These are phyloP conservation scores for Drosophila elegans DNA, from an alignment of 1,140 invertebrate species.

Conservation along the genomic window DNA sequence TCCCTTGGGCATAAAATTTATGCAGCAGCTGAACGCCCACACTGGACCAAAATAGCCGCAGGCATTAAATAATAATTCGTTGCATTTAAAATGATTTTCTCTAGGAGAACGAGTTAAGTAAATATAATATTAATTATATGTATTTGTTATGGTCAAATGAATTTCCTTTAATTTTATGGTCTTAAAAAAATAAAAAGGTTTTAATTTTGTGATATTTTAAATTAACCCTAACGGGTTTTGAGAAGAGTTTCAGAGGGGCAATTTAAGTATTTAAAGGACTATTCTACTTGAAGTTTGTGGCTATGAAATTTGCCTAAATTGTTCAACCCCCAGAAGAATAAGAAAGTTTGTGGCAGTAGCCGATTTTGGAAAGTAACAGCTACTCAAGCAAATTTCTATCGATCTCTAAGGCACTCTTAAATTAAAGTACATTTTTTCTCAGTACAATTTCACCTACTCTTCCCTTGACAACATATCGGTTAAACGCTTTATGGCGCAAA, in stretches of 20 bases:
- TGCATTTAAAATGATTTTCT: background rate
- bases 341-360: too few species aligned
- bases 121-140: background rate
- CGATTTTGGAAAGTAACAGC: too few species aligned
- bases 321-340: too few species aligned
- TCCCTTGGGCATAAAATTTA: slow-evolving; percentile 34
- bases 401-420: too few species aligned
- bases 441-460: slow-evolving; percentile 4
- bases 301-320: too few species aligned
- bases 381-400: background rate
- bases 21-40: slow-evolving; percentile 28
- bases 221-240: too few species aligned
- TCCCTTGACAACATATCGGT: slow-evolving; percentile 2
- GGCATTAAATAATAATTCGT: background rate
- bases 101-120: background rate
- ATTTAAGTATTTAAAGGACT: too few species aligned
- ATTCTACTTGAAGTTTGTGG: too few species aligned
- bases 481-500: slow-evolving; percentile 29
- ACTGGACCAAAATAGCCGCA: background rate
- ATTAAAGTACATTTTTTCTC: background rate
- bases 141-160: too few species aligned
- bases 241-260: too few species aligned
- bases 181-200: background rate
- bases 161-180: too few species aligned
- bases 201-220: too few species aligned